These are phyloP conservation scores for Coracopsis vasa DNA, from an alignment of 2,113 vertebrate species.

Conservation along the genomic window DNA sequence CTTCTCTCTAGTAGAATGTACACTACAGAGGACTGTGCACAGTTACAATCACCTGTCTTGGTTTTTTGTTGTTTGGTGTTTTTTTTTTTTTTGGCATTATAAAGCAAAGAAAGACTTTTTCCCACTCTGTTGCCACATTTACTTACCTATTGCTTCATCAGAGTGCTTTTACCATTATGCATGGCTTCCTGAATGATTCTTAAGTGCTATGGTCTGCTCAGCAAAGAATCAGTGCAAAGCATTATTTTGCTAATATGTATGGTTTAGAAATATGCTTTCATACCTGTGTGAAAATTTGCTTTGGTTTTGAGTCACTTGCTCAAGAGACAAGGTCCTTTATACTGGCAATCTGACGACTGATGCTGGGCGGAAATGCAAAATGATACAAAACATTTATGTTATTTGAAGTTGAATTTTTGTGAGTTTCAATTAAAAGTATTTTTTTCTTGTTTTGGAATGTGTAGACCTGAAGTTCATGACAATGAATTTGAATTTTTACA, in stretches of 20 bases:
- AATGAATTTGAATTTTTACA: background rate
- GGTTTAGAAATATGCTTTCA: constrained; percentile 15
- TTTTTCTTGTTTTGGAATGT: background rate
- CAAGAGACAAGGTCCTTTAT: background rate
- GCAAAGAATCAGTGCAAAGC: background rate
- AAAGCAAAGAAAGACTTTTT: constrained; percentile 52
- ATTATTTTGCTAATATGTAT: background rate
- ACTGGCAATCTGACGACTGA: background rate
- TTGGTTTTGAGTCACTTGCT: background rate
- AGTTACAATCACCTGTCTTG: constrained; percentile 8
- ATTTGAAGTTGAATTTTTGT: background rate
- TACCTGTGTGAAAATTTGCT: constrained; percentile 5
- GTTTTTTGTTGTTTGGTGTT: too few relatives aligned
- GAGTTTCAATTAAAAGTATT: constrained; percentile 11
- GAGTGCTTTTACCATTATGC: constrained; percentile 46
- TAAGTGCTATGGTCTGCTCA: background rate
- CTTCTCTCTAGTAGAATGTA: constrained; percentile 7
- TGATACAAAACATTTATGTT: background rate
- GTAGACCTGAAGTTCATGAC: constrained; percentile 9
- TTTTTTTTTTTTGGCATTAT: background rate
- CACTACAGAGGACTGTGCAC: background rate
- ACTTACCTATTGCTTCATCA: constrained; percentile 25
- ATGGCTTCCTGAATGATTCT: constrained; percentile 29
- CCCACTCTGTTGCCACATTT: constrained; percentile 1
- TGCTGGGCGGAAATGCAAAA: background rate